Conservation (phyloP, 2,113 vertebrate species). For the Megaleporinus macrocephalus region DNA sequence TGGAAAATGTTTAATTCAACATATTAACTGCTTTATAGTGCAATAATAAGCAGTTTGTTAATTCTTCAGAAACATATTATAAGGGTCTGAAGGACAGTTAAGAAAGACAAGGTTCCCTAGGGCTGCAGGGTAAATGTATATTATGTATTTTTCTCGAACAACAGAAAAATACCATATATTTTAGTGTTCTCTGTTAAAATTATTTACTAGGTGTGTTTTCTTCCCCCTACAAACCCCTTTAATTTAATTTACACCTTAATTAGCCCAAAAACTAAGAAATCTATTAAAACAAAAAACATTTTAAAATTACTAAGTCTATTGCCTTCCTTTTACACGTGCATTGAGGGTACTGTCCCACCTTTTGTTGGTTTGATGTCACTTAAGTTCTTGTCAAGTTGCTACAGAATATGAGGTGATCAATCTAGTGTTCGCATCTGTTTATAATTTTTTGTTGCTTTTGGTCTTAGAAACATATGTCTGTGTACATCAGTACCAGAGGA, state of each 20-base stretch:
- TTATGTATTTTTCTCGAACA: not conserved
- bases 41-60: too few relatives aligned
- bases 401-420: constrained; percentile 33
- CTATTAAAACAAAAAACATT: not conserved
- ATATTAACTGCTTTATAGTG: too few relatives aligned
- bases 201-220: not conserved
- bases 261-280: not conserved
- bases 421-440: constrained; percentile 14
- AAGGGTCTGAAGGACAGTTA: too few relatives aligned
- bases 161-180: not conserved
- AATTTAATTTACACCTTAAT: not conserved
- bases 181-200: not conserved
- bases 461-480: not conserved
- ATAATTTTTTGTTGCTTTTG: not conserved
- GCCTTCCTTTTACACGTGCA: constrained; percentile 18
- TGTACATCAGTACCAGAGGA: not conserved
- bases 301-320: not conserved
- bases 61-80: too few relatives aligned
- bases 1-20: too few relatives aligned
- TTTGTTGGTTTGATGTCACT: not conserved
- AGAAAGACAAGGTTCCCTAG: too few relatives aligned
- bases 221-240: too few relatives aligned
- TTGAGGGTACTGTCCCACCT: not conserved
- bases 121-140: not conserved
- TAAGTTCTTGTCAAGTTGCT: not conserved